These are phyloP conservation scores for Prunella fulvescens DNA, from an alignment of 2,113 vertebrate species.

Conservation along the genomic window DNA sequence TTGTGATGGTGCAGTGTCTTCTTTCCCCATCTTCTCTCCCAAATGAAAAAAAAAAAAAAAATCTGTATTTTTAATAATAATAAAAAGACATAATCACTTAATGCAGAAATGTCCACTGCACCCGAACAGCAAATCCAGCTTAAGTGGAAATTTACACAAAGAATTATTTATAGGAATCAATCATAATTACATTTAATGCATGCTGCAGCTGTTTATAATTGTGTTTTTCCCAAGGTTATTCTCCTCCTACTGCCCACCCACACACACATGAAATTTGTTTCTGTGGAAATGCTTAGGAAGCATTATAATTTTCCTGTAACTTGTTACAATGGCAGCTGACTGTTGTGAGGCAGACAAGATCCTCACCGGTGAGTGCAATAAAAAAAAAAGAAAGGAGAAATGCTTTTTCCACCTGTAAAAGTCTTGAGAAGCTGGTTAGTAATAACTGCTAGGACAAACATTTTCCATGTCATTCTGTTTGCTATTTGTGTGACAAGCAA, in stretches of 20 bases:
- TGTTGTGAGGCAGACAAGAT: conserved; percentile 17
- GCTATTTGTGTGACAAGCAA: neutral
- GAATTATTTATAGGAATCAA: conserved; percentile 94
- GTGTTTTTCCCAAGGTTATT: conserved; percentile 72
- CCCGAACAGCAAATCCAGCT: conserved; percentile 80
- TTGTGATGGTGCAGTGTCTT: conserved; percentile 38
- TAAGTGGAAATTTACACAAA: conserved; percentile 85
- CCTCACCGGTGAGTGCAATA: neutral
- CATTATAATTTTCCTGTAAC: conserved; percentile 67
- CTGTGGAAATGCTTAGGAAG: conserved; percentile 66
- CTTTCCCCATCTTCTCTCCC: neutral
- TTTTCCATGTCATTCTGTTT: neutral
- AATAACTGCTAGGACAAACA: neutral
- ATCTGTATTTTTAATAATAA: conserved; percentile 74
- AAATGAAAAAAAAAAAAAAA: neutral
- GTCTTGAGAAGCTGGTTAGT: neutral
- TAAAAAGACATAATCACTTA: conserved; percentile 80
- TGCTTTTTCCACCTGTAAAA: neutral
- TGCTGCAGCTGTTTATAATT: conserved; percentile 90
- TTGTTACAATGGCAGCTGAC: conserved; percentile 46
- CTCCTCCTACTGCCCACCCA: conserved; percentile 51
- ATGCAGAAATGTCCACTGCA: conserved; percentile 79
- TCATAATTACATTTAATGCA: conserved; percentile 88
- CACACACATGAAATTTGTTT: conserved; percentile 64
- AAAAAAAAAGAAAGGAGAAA: neutral